These are phyloP conservation scores for Labeo calbasu DNA, from an alignment of 2,797 vertebrate species.

Conservation along the genomic window DNA sequence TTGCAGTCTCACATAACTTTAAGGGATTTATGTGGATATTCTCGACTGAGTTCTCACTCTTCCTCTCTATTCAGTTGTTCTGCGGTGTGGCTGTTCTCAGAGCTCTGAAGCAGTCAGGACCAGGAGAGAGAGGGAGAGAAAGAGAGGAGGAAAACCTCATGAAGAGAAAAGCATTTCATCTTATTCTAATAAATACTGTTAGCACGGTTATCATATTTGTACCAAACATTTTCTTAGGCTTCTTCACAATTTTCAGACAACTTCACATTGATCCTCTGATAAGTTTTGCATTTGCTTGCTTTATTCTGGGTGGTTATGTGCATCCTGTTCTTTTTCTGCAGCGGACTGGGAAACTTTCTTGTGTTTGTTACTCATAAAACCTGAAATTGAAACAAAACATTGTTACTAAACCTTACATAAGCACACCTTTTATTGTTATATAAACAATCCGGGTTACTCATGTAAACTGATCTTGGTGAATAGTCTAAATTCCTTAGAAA, in stretches of 20 bases:
- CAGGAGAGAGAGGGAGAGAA: too few species aligned
- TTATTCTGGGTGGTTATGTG: conserved; percentile 9
- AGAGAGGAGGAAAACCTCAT: conserved; percentile 6
- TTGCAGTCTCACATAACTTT: neutral
- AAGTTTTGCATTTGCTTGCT: neutral
- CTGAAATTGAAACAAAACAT: neutral
- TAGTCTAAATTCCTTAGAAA: neutral
- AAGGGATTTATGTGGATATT: neutral
- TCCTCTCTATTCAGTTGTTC: neutral
- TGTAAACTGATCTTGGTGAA: neutral
- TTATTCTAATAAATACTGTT: conserved; percentile 53
- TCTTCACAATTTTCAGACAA: neutral
- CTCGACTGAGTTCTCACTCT: neutral
- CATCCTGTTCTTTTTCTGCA: conserved; percentile 12
- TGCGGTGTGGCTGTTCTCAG: neutral
- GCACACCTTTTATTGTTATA: neutral
- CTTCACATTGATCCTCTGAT: neutral
- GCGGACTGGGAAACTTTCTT: neutral
- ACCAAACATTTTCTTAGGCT: neutral
- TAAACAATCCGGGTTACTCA: neutral
- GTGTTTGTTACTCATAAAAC: neutral
- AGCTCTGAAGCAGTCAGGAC: too few species aligned
- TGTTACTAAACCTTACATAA: neutral
- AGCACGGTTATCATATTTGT: neutral
- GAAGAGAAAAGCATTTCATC: conserved; percentile 53